Evolutionary conservation across 2,888 invertebrate genomes (phyloP), one percentile per base, ranked within the genome.

Genomic region (Sarcophaga caerulescens): DNA sequence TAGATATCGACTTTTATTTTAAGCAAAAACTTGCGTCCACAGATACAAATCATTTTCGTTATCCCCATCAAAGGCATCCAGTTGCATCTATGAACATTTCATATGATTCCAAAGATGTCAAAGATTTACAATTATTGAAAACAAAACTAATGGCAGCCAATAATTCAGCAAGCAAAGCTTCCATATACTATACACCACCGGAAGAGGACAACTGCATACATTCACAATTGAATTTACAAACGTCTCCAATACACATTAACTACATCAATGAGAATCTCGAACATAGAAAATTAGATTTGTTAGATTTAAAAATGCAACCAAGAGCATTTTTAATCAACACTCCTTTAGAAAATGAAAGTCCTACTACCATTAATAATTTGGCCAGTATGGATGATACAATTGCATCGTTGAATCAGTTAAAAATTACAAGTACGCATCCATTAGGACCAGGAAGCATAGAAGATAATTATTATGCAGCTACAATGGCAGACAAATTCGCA

Each of bases 101-200:
- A 45, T 86, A 81, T 71, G 89, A 88, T 75, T 87, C 89, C 79
- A 90, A 91, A 84, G 90, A 91, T 89, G 85, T 91, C 63, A 90
- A 86, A 86, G 86, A 91, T 83, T 88, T 92, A 80, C 89, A 91
- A 78, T 89, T 89, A 78, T 89, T 92, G 35, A 93, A 91, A 80
- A 89, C 89, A 12, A 91, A 92, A 88, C 83, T 92, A 62, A 88
- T 89, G 74, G 89, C 92, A 63, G 89, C 91, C 59, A 90, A 91
- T 83, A 91, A 91, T 87, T 91, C 92, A 68, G 95, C 95, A 88
- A 96, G 96, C 92, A 95, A 94, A 91, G 94, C 95, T 89, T 96
- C 96, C 73, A 95, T 97, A 75, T 97, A 97, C 93, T 97, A 97
- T 93, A 97, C 97, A 70, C 97, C 97, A 83, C 92, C 92, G 52